Evolutionary conservation across 2,797 vertebrate genomes (phyloP).

Genomic region (Macroramphosus scolopax): DNA sequence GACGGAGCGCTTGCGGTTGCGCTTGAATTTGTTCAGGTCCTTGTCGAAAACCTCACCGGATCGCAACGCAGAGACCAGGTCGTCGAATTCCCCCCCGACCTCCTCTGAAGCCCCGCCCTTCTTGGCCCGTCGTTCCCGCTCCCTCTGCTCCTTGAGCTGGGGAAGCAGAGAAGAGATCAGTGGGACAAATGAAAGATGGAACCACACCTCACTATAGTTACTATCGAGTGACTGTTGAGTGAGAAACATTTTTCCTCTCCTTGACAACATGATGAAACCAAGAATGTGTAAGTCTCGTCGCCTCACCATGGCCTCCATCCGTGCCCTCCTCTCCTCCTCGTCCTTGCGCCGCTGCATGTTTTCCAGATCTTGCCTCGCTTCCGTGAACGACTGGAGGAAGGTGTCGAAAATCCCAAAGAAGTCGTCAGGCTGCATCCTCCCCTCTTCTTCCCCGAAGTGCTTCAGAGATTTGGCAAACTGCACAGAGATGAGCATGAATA

Average conservation of each 20-base stretch:
- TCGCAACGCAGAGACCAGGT: conserved; percentile 92
- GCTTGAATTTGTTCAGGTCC: conserved; percentile 96
- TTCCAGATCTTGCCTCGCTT: conserved; percentile 93
- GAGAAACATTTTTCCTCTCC: no score
- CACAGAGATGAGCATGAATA: neutral
- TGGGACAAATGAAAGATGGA: neutral
- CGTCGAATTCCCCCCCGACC: conserved; percentile 93
- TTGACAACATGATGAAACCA: no score
- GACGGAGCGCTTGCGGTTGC: conserved; percentile 91
- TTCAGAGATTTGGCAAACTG: conserved; percentile 90
- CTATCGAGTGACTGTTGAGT: no score
- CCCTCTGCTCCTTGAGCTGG: conserved; percentile 94
- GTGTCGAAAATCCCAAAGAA: conserved; percentile 98
- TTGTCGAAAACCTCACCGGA: conserved; percentile 98
- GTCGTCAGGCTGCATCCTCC: conserved; percentile 95
- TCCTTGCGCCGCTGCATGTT: conserved; percentile 94
- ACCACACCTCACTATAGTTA: no score
- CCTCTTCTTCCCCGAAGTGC: conserved; percentile 92
- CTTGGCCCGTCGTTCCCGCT: conserved; percentile 87
- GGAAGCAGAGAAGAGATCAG: conserved; percentile 1
- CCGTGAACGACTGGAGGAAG: conserved; percentile 91
- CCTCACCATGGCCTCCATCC: conserved; percentile 95
- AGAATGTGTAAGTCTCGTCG: no score
- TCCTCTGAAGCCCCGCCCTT: conserved; percentile 87
- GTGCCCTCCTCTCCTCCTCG: conserved; percentile 92